Evolutionary conservation across 1,140 invertebrate genomes (phyloP).

Genomic region (Phthorimaea operculella): DNA sequence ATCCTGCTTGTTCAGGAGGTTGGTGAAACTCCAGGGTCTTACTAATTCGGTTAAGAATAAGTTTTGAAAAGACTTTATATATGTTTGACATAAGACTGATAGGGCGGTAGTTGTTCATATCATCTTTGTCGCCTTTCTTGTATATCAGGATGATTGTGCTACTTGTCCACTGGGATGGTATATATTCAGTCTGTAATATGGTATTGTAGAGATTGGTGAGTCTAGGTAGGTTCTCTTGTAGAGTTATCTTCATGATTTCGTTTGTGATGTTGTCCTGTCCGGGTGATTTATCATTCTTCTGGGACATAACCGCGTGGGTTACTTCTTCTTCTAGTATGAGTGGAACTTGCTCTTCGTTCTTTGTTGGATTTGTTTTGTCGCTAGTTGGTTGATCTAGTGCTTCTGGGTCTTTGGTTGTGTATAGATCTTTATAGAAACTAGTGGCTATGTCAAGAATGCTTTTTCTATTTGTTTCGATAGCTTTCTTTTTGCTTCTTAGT

Average conservation of each 20-base stretch:
- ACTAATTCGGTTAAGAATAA: neutral
- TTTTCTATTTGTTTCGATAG: neutral
- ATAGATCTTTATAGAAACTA: neutral
- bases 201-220: neutral
- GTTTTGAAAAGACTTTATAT: conserved; percentile 7
- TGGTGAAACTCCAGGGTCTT: neutral
- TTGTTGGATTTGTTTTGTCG: neutral
- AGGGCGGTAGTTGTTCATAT: conserved; percentile 4
- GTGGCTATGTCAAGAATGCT: neutral
- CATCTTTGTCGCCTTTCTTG: neutral
- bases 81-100: conserved; percentile 1
- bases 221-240: neutral
- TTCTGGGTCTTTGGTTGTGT: neutral
- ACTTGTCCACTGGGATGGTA: conserved; percentile 3
- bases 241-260: neutral
- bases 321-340: neutral
- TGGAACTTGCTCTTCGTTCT: neutral
- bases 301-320: neutral
- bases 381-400: no score
- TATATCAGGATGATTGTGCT: conserved; percentile 7
- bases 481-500: neutral
- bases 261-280: conserved; percentile 1
- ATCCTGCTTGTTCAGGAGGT: conserved; percentile 3
- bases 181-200: neutral
- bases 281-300: neutral